A percentile compares a stretch with the other conserved stretches of the same genome.
phyloP scores from a whole-genome alignment of 2,113 vertebrate species.

The Myanophis thanlyinensis region DNA sequence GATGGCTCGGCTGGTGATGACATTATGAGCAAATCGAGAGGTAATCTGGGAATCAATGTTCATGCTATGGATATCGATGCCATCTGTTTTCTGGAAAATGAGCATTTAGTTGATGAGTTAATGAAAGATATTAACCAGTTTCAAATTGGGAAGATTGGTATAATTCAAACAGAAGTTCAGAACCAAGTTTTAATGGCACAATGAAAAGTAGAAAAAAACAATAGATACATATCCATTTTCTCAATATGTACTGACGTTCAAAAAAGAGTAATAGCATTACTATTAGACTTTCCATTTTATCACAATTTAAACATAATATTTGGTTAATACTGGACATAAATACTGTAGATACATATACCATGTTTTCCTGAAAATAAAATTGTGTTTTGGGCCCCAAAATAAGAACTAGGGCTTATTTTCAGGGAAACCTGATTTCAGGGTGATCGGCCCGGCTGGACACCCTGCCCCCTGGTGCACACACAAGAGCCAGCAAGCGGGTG shows the following conservation, averaged over 20 bases:
- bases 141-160: not conserved
- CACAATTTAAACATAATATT: not conserved
- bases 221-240: not conserved
- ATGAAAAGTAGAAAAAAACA: not conserved
- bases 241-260: not conserved
- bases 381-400: too few species aligned
- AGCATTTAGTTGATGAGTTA: not conserved
- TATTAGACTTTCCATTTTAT: not conserved
- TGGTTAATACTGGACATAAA: not conserved
- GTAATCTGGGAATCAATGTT: slow-evolving; percentile 86
- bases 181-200: not conserved
- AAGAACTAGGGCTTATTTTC: too few species aligned
- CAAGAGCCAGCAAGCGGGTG: too few species aligned
- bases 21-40: slow-evolving; percentile 86
- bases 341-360: not conserved
- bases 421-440: too few species aligned
- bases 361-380: too few species aligned
- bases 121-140: not conserved
- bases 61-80: slow-evolving; percentile 82
- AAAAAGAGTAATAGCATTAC: not conserved
- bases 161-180: not conserved
- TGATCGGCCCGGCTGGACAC: too few species aligned
- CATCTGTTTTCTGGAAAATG: slow-evolving; percentile 61
- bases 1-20: slow-evolving; percentile 86
- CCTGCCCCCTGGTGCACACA: too few species aligned